Evolutionary conservation across 1,140 invertebrate species (phyloP).

Genomic region (Chlorops oryzae): DNA sequence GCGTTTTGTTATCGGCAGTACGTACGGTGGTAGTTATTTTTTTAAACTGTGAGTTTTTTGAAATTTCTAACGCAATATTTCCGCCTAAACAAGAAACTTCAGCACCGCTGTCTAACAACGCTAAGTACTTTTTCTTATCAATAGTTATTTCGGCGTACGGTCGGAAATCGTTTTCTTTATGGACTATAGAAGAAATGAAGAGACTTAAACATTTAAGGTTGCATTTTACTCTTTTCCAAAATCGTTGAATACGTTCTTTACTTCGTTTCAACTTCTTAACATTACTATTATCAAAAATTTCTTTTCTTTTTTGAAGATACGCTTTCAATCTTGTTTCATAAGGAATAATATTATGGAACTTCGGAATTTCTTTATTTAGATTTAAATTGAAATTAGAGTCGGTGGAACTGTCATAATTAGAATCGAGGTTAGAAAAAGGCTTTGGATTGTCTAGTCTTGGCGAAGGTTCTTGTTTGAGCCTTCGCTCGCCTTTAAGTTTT

Average conservation of each 20-base stretch:
- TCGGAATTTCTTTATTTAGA: too few relatives aligned
- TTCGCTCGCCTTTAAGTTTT: not conserved
- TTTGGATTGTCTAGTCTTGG: not conserved
- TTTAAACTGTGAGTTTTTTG: constrained; percentile 2
- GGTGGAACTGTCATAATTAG: not conserved
- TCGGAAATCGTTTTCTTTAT: not conserved
- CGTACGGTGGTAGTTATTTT: not conserved
- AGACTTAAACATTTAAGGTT: too few relatives aligned
- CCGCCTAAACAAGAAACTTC: not conserved
- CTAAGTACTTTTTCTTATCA: not conserved
- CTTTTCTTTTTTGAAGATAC: not conserved
- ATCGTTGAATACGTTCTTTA: too few relatives aligned
- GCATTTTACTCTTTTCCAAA: too few relatives aligned
- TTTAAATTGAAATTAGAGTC: too few relatives aligned
- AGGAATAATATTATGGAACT: too few relatives aligned
- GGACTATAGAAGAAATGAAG: too few relatives aligned
- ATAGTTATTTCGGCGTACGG: not conserved
- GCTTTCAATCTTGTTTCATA: constrained; percentile 4
- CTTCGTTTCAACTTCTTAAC: not conserved
- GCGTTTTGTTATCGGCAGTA: not conserved
- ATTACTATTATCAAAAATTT: not conserved
- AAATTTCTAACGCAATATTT: not conserved
- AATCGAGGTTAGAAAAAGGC: not conserved
- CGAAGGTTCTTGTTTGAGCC: not conserved
- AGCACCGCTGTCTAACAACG: constrained; percentile 4